Conservation (phyloP, 2,797 vertebrate species). For the Avahi laniger region DNA sequence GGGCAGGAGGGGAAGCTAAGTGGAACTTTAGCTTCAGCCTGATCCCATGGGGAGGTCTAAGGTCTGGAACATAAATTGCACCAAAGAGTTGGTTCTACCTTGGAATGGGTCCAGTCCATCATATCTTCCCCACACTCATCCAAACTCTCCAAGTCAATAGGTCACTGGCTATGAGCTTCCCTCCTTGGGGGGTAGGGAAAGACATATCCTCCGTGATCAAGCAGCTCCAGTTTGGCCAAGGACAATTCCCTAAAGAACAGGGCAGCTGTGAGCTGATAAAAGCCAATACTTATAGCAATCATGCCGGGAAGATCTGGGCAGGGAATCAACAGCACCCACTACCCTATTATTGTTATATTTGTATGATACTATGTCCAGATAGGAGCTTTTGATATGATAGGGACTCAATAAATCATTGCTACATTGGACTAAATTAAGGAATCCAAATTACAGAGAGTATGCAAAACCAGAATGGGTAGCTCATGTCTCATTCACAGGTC, state of each 20-base stretch:
- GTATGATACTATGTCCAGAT: neutral
- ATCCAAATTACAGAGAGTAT: neutral
- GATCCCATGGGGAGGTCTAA: neutral
- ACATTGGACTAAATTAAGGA: slow-evolving; percentile 6
- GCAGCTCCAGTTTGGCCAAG: neutral
- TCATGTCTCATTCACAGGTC: neutral
- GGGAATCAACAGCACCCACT: neutral
- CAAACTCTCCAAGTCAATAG: neutral
- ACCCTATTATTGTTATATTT: neutral
- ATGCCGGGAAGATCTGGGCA: neutral
- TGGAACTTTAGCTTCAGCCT: neutral
- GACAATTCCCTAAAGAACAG: neutral
- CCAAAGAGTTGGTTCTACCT: neutral
- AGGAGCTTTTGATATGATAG: neutral
- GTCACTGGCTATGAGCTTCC: neutral
- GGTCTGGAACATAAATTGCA: neutral
- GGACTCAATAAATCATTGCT: neutral
- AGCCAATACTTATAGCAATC: neutral
- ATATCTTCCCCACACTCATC: neutral
- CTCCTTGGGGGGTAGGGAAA: neutral
- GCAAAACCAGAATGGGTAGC: neutral
- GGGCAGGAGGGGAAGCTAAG: neutral
- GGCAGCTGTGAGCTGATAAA: neutral
- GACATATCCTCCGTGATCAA: neutral
- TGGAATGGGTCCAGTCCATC: neutral